A percentile compares a stretch with the other conserved stretches of the same genome.
Conservation (phyloP, 2,797 vertebrate genomes). For the Intellagama lesueurii region DNA sequence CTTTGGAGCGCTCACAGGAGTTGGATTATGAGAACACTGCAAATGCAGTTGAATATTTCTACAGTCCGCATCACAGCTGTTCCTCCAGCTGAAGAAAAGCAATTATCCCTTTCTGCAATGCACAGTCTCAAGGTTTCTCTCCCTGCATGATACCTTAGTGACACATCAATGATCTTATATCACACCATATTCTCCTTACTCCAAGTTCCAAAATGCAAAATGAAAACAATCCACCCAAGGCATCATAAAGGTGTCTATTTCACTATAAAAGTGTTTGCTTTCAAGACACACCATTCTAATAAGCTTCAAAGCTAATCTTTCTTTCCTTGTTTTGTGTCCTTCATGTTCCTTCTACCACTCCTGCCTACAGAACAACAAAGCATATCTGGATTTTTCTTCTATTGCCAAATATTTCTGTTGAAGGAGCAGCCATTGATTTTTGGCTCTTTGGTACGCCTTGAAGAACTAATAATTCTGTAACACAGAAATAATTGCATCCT, state of each 20-base stretch:
- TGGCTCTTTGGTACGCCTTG: not conserved
- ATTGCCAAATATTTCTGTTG: constrained; percentile 2
- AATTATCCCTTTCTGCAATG: not conserved
- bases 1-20: not conserved
- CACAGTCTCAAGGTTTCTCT: not conserved
- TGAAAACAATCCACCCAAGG: not conserved
- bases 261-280: not conserved
- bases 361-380: not conserved
- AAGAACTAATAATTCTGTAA: constrained; percentile 7
- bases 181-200: not conserved
- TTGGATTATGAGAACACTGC: not conserved
- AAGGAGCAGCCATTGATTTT: constrained; percentile 7
- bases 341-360: not conserved
- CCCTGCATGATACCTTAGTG: not conserved
- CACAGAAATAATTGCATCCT: not conserved
- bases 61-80: not conserved
- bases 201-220: not conserved
- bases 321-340: not conserved
- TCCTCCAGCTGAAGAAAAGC: not conserved
- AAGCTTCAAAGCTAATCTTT: not conserved
- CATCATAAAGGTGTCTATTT: not conserved
- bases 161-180: not conserved
- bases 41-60: not conserved
- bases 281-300: not conserved
- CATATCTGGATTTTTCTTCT: constrained; percentile 1